Evolutionary conservation across 92 coral and sea anemone species (phyloP), one percentile per base, ranked within the genome.

Genomic region (Porites evermanni): DNA sequence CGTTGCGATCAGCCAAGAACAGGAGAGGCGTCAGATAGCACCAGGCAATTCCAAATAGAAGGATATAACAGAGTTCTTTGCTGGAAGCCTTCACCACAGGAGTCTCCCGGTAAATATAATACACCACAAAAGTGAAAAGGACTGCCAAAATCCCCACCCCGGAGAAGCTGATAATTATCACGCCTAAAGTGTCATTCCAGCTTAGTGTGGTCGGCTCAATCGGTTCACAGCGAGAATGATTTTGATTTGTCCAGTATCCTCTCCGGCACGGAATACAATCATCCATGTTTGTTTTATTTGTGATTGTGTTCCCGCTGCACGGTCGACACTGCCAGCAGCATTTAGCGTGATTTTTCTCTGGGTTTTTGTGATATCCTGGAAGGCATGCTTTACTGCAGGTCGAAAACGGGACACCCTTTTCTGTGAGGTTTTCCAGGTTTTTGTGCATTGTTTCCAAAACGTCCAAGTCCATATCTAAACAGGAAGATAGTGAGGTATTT

Each of bases 1-100:
- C 95, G 16, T 91, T 91, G 47, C 94, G 95, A 63, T 94, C 87
- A 18, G 89, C 59, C 12, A 94, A 64, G 54, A 87, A 94, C 23
- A 92, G 64, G 21, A 94, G 53, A 2, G 98, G 98, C 0, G 91
- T 90, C 1, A 79, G 78, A 68, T 80, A 96, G 74, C 98, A 95
- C 96, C 98, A 90, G 1, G 89, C 88, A 51, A 96, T 93, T 0
- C 98, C 98, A 12, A 90, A 60, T 6, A 96, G 78, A 23, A 96
- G 90, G 16, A 94, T 83, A 63, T 92, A 93, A 63, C 96, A 96
- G 3, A 96, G 94, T 66, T 96, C 98, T 14, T 95, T 85, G 81
- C 98, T 94, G 3, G 98, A 96, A 1, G 98, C 98, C 12, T 91
- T 89, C 1, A 96, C 98, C 12, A 96, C 95, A 12, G 98, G 98